These are phyloP conservation scores for Dione vanillae DNA, from an alignment of 2,888 invertebrate species.

Conservation along the genomic window DNA sequence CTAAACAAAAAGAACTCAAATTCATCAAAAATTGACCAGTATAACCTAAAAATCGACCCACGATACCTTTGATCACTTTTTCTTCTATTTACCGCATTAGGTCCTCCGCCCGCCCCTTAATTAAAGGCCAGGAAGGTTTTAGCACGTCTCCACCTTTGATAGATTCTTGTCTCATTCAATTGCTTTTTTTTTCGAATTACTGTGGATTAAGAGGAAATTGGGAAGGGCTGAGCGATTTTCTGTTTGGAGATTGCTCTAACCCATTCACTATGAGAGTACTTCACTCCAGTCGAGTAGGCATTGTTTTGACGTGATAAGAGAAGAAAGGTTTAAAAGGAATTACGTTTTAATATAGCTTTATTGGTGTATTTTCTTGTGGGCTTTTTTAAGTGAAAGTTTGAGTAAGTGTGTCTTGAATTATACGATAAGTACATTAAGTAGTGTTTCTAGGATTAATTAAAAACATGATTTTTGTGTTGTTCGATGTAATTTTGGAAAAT, in stretches of 20 bases:
- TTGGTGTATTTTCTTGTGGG: background rate
- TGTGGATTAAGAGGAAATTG: conserved; percentile 50
- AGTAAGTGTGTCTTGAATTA: background rate
- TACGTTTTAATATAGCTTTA: background rate
- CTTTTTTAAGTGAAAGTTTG: background rate
- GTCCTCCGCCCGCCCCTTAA: conserved; percentile 70
- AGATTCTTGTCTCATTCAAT: conserved; percentile 62
- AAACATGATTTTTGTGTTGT: too few relatives aligned
- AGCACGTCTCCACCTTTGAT: conserved; percentile 72
- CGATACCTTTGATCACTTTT: conserved; percentile 7
- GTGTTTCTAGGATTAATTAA: too few relatives aligned
- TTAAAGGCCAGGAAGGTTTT: conserved; percentile 81
- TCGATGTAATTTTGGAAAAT: too few relatives aligned
- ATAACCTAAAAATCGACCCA: background rate
- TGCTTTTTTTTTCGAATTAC: conserved; percentile 62
- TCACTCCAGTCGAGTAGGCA: conserved; percentile 31
- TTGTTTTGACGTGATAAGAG: conserved; percentile 38
- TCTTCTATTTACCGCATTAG: conserved; percentile 72
- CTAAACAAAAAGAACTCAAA: background rate
- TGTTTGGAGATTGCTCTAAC: conserved; percentile 49
- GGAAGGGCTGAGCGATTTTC: conserved; percentile 53
- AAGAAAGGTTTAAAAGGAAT: conserved; percentile 20
- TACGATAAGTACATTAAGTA: too few relatives aligned
- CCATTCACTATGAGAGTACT: conserved; percentile 30
- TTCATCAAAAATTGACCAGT: too few relatives aligned